Evolutionary conservation across 2,888 invertebrate species (phyloP), one percentile per base, ranked within the genome.

Genomic region (Octonoba sinensis): DNA sequence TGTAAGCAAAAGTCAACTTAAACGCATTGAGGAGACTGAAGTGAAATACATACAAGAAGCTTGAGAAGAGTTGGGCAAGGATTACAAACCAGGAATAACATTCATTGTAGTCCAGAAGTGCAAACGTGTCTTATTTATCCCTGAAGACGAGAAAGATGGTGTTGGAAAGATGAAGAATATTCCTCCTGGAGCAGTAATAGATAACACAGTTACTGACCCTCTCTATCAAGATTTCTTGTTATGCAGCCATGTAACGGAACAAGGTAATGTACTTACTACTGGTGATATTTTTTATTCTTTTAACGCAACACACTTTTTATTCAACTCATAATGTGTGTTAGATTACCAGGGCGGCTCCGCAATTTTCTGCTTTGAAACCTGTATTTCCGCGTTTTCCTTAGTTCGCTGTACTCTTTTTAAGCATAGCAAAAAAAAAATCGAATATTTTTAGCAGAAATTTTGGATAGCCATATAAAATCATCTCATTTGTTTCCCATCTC

Each of bases 41-140:
- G 86, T 91, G 84, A 87, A 89, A 36, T 89, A 90, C 18, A 89
- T 91, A 49, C 87, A 91, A 66, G 89, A 90, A 57, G 97, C 97
- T 0, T 95, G 95, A 86, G 89, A 87, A 85, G 18, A 15, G 0
- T 15, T 83, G 0, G 88, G 87, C 85, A 84, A 88, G 1, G 88
- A 88, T 0, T 93, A 92, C 86, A 91, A 92, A 86, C 96, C 97
- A 0, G 91, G 92, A 69, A 92, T 99, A 24, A 93, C 97, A 46
- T 97, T 97, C 88, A 90, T 98, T 57, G 94, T 98, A 12, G 98
- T 99, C 0, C 97, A 99, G 88, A 99, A 99, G 89, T 91, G 99
- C 0, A 99, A 99, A 90, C 98, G 99, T 87, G 96, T 97, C 0
- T 91, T 98, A 87, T 88, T 47, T 60, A 73, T 83, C 65, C 85